phyloP scores from a whole-genome alignment of 2,888 invertebrate species.

The Hanleya hanleyi region DNA sequence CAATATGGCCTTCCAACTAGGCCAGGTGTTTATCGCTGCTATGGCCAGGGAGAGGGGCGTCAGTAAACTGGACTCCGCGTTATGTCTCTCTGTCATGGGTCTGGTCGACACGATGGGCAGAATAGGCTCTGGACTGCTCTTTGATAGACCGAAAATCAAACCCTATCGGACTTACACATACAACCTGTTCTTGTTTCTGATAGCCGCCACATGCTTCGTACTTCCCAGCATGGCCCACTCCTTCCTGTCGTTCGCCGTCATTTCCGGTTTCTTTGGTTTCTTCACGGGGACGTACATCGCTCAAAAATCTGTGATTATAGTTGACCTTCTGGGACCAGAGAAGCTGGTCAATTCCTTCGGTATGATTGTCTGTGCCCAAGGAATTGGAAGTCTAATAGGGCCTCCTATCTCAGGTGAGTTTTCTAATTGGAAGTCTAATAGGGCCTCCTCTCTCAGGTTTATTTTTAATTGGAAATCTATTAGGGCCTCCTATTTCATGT shows the following conservation, averaged over 20 bases:
- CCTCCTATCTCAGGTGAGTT: conserved; percentile 56
- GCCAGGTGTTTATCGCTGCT: conserved; percentile 52
- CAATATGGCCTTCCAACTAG: conserved; percentile 48
- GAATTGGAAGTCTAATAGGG: conserved; percentile 56
- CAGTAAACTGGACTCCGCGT: conserved; percentile 75
- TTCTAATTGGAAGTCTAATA: too few relatives aligned
- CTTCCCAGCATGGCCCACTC: conserved; percentile 36
- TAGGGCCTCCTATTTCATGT: too few relatives aligned
- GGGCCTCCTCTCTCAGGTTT: too few relatives aligned
- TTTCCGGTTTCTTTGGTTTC: conserved; percentile 46
- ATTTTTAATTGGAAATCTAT: too few relatives aligned
- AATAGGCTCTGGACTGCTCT: conserved; percentile 75
- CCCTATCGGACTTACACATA: conserved; percentile 43
- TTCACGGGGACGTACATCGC: conserved; percentile 52
- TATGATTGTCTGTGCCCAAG: conserved; percentile 54
- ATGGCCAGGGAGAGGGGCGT: conserved; percentile 46
- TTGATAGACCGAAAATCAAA: conserved; percentile 48
- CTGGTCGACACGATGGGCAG: conserved; percentile 93
- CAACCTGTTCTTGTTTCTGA: conserved; percentile 43
- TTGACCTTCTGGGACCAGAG: conserved; percentile 55
- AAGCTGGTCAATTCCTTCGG: conserved; percentile 57
- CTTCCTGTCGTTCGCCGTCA: conserved; percentile 43
- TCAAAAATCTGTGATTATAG: conserved; percentile 54
- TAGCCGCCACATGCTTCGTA: conserved; percentile 40
- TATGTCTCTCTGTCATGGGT: conserved; percentile 89